phyloP scores from a whole-genome alignment of 2,888 invertebrate species.

The Lycia hirtaria region DNA sequence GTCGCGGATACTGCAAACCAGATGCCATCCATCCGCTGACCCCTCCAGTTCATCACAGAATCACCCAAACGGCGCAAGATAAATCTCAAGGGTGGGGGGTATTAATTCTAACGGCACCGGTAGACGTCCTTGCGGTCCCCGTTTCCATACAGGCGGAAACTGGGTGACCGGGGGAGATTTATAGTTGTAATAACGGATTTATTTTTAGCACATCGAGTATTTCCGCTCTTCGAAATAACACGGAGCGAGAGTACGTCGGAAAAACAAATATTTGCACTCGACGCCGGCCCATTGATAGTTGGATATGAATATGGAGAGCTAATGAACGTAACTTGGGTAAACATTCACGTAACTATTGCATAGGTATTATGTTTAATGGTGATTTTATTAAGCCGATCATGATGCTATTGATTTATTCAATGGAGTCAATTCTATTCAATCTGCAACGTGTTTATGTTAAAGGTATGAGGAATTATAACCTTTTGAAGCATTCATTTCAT shows the following conservation, averaged over 20 bases:
- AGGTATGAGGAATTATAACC: slow-evolving; percentile 22
- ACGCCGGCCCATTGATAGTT: slow-evolving; percentile 28
- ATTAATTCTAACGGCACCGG: slow-evolving; percentile 32
- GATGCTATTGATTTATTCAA: slow-evolving; percentile 9
- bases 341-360: slow-evolving; percentile 13
- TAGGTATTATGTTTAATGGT: slow-evolving; percentile 1
- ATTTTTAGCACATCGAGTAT: slow-evolving; percentile 59
- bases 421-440: slow-evolving; percentile 11
- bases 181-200: slow-evolving; percentile 61
- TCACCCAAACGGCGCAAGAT: slow-evolving; percentile 21
- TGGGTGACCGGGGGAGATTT: slow-evolving; percentile 71
- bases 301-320: slow-evolving; percentile 29
- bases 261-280: slow-evolving; percentile 46
- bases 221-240: slow-evolving; percentile 52
- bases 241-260: slow-evolving; percentile 42
- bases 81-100: slow-evolving; percentile 26
- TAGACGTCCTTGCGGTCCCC: slow-evolving; percentile 58
- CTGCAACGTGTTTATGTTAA: slow-evolving; percentile 7
- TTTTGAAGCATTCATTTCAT: slow-evolving; percentile 35
- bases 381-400: slow-evolving; percentile 7
- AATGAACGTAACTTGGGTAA: slow-evolving; percentile 28
- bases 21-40: slow-evolving; percentile 10
- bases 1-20: slow-evolving; percentile 1
- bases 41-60: slow-evolving; percentile 26
- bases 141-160: slow-evolving; percentile 67